These are phyloP conservation scores for Tachuris rubrigastra DNA, from an alignment of 2,113 vertebrate species.

Conservation along the genomic window DNA sequence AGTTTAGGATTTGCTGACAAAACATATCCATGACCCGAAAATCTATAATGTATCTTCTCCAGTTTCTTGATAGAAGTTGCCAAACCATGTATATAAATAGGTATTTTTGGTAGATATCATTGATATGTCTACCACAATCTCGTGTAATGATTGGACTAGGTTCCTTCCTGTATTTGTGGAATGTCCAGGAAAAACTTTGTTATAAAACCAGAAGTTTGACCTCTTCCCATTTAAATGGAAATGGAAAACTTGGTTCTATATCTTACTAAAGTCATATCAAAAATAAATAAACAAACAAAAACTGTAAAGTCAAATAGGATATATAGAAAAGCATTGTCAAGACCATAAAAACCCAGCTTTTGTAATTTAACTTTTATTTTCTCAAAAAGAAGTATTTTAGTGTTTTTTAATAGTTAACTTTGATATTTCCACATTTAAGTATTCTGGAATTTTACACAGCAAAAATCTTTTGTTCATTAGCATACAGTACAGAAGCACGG, in stretches of 20 bases:
- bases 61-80: not conserved
- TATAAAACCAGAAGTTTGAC: not conserved
- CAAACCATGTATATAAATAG: not conserved
- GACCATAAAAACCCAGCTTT: not conserved
- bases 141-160: not conserved
- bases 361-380: not conserved
- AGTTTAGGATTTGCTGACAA: not conserved
- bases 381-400: not conserved
- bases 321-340: not conserved
- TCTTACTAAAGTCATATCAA: not conserved
- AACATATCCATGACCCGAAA: not conserved
- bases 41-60: not conserved
- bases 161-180: not conserved
- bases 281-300: not conserved
- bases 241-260: not conserved
- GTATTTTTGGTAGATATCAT: not conserved
- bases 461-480: not conserved
- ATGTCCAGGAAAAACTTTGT: not conserved
- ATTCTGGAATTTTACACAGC: not conserved
- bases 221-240: not conserved
- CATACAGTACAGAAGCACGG: not conserved
- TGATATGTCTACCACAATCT: not conserved
- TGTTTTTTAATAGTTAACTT: not conserved
- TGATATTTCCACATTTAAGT: not conserved
- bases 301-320: rapidly evolving